Conservation (phyloP, 2,888 invertebrate genomes). For the Keiferia lycopersicella region DNA sequence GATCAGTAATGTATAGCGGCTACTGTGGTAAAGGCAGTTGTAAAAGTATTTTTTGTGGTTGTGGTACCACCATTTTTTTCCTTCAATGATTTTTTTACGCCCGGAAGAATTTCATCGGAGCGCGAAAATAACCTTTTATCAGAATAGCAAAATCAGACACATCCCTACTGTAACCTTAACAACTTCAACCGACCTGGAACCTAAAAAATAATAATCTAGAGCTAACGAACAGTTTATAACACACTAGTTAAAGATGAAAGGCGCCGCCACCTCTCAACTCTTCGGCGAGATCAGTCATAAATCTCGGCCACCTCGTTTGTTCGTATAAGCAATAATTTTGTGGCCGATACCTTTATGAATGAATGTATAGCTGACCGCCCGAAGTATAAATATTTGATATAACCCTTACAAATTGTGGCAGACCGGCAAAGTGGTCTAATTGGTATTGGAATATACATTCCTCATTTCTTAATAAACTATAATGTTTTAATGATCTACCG, state of each 20-base stretch:
- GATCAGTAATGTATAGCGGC: too few species aligned
- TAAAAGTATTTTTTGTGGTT: too few species aligned
- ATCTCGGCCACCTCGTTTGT: slow-evolving; percentile 38
- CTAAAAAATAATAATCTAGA: slow-evolving; percentile 43
- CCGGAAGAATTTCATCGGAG: too few species aligned
- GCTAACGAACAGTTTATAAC: slow-evolving; percentile 61
- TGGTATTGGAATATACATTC: slow-evolving; percentile 1
- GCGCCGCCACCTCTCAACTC: slow-evolving; percentile 47
- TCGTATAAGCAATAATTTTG: slow-evolving; percentile 38
- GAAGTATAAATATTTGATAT: slow-evolving; percentile 22
- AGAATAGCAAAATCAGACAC: too few species aligned
- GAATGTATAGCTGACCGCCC: slow-evolving; percentile 28
- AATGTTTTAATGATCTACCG: not conserved
- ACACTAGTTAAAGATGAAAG: slow-evolving; percentile 50
- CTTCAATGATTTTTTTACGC: too few species aligned
- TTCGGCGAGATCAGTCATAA: slow-evolving; percentile 46
- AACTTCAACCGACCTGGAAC: not conserved
- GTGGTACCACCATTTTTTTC: too few species aligned
- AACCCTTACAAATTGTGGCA: slow-evolving; percentile 25
- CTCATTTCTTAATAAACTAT: not conserved
- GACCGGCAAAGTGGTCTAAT: slow-evolving; percentile 15
- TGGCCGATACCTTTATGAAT: slow-evolving; percentile 44
- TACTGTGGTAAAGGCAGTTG: too few species aligned
- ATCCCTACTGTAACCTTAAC: not conserved
- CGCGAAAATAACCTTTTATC: too few species aligned